phyloP scores from a whole-genome alignment of 2,888 invertebrate genomes.

The Drosophila rellima region DNA sequence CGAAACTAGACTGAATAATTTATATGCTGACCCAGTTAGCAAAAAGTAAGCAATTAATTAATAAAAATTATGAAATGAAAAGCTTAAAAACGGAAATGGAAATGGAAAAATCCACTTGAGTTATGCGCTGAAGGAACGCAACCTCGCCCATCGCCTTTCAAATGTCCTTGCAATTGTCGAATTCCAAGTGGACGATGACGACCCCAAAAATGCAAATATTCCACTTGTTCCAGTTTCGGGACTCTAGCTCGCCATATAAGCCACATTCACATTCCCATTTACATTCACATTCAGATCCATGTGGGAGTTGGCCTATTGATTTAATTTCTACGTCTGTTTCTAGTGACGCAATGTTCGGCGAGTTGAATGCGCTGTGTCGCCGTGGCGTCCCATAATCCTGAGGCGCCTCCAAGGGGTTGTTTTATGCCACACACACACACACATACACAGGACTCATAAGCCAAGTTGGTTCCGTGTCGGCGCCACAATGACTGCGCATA shows the following conservation, averaged over 20 bases:
- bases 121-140: slow-evolving; percentile 60
- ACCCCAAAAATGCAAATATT: slow-evolving; percentile 72
- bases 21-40: slow-evolving; percentile 56
- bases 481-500: slow-evolving; percentile 78
- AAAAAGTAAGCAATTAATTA: slow-evolving; percentile 69
- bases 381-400: slow-evolving; percentile 57
- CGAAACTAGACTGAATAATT: slow-evolving; percentile 51
- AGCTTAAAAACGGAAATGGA: slow-evolving; percentile 12
- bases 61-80: slow-evolving; percentile 64
- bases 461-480: slow-evolving; percentile 48
- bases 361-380: slow-evolving; percentile 69
- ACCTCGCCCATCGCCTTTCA: slow-evolving; percentile 54
- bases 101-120: slow-evolving; percentile 37
- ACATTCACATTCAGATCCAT: slow-evolving; percentile 13
- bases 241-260: neutral
- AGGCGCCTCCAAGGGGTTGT: slow-evolving; percentile 74
- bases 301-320: slow-evolving; percentile 81
- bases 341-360: slow-evolving; percentile 72
- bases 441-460: slow-evolving; percentile 4
- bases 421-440: slow-evolving; percentile 47
- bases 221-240: slow-evolving; percentile 56
- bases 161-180: slow-evolving; percentile 69
- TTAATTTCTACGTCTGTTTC: slow-evolving; percentile 62
- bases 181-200: slow-evolving; percentile 21
- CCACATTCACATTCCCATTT: slow-evolving; percentile 7